Base-by-base conservation (phyloP, 2,888 invertebrate genomes). In the Lottia scabra region DNA sequence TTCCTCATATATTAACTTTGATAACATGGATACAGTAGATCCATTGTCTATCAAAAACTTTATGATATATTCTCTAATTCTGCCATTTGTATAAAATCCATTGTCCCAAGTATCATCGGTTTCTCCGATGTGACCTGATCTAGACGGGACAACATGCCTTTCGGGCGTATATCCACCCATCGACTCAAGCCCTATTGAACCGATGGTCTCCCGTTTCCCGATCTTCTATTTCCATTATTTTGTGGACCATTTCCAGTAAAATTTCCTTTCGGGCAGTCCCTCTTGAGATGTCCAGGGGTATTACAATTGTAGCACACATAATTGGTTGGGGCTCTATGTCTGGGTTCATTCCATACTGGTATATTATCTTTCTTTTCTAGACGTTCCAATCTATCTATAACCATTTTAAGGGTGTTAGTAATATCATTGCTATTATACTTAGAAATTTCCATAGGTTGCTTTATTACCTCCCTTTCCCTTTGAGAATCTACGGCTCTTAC, bases 181-280 rank as follows among this genome's bases (percentile, higher is more conserved):
- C 67, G 43, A 13, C 27, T 27, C 67, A 23, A 2, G 67, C 45
- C 68, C 43, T 62, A 43, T 19, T 13, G n/a, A 23, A 19, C 23
- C 23, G 63, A 68, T 62, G 62, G 68, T 38, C 19, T 68, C 27
- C 12, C 62, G 38, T 68, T 68, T 68, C 68, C 68, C 68, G 30
- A 30, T 68, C 62, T 23, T 23, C 43, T 43, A 26, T 62, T 68
- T 8, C 38, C 19, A 23, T 68, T 56, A n/a, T 13, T n/a, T 62
- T 43, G 38, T 30, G 30, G 30, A n/a, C 48, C 67, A 67, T 46
- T 26, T 67, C 48, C 13, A 27, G 43, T 30, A 68, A n/a, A 68
- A 15, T 5, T 10, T 16, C 19, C 5, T 30, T 30, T 48, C 27
- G 68, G 68, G 8, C 68, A 62, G 27, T 68, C 38, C 27, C 23